Evolutionary conservation across 2,888 invertebrate genomes (phyloP).

Genomic region (Crocallis elinguaria): DNA sequence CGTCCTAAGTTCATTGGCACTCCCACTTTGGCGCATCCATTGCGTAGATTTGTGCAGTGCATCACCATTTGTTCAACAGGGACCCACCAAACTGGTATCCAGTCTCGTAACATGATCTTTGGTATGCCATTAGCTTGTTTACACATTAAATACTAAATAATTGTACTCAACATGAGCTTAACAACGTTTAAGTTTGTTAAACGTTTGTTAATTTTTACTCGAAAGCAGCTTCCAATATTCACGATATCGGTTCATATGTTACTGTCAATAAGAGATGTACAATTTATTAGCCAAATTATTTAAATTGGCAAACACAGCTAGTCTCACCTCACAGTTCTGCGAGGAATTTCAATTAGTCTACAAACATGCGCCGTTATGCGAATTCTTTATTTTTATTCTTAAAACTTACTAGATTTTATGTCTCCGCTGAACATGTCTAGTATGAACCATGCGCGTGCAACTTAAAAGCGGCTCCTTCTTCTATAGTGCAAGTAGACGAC

Average conservation of each 20-base stretch:
- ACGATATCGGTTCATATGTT: not conserved
- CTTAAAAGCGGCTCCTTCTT: not conserved
- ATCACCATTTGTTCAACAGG: slow-evolving; percentile 64
- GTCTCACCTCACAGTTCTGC: slow-evolving; percentile 8
- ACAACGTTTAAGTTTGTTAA: slow-evolving; percentile 55
- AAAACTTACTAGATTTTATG: not conserved
- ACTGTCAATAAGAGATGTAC: slow-evolving; percentile 5
- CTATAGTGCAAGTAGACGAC: slow-evolving; percentile 3
- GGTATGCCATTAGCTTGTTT: slow-evolving; percentile 79
- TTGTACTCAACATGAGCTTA: slow-evolving; percentile 65
- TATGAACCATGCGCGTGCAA: not conserved
- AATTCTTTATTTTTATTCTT: not conserved
- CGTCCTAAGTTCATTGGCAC: slow-evolving; percentile 83
- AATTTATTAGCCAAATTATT: slow-evolving; percentile 18
- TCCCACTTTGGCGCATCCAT: slow-evolving; percentile 80
- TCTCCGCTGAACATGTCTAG: not conserved
- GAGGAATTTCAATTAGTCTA: slow-evolving; percentile 15
- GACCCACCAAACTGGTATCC: slow-evolving; percentile 73
- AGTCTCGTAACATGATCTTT: slow-evolving; percentile 72
- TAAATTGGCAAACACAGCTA: slow-evolving; percentile 14
- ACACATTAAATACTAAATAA: slow-evolving; percentile 76
- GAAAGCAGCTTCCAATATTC: slow-evolving; percentile 48
- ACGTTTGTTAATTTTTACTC: slow-evolving; percentile 49
- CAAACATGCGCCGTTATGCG: slow-evolving; percentile 14
- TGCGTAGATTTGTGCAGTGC: slow-evolving; percentile 78